Evolutionary conservation across 30 jellyfish, hydroid and myxozoan genomes (phyloP), one percentile per base, ranked within the genome.

Genomic region (Pseudorhiza aurosa): DNA sequence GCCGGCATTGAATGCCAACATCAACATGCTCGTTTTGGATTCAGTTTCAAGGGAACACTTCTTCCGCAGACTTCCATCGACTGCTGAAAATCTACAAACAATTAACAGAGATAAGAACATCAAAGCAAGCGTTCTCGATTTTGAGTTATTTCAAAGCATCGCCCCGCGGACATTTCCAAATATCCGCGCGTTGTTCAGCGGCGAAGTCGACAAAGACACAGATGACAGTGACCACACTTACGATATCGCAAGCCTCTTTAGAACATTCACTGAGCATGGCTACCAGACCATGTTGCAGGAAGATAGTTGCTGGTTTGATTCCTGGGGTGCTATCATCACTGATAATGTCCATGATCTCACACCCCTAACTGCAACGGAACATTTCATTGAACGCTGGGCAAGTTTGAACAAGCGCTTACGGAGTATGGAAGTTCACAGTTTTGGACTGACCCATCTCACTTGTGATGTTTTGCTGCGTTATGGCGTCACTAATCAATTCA

Each of bases 121-220:
- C 2, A 65, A 46, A 0, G 72, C 97, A 0, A 70, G 68, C 8
- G 90, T 93, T 10, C 77, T 80, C 29, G 99, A 93, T 74, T 93
- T 85, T 55, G 97, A 86, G 74, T 46, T 93, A 32, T 86, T 93
- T 57, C 99, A 93, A 59, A 93, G 99, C 49, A 49, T 93, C 25
- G 99, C 99, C 1, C 99, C 99, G 46, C 62, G 99, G 57, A 93
- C 99, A 10, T 93, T 93, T 59, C 99, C 99, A 42, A 93, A 93
- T 53, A 87, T 93, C 47, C 95, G 99, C 5, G 99, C 99, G 3
- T 68, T 93, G 72, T 77, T 93, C 58, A 93, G 97, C 76, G 99
- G 99, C 29, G 96, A 62, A 45, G 97, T 93, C 25, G 97, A 93
- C 75, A 70, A 65, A 44, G 99, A 93, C 72, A 46, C 96, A n/a